Percentiles rank a stretch among this genome's conserved stretches.
Conservation (phyloP, 2,888 invertebrate genomes). For the Drosophila planitibia region DNA sequence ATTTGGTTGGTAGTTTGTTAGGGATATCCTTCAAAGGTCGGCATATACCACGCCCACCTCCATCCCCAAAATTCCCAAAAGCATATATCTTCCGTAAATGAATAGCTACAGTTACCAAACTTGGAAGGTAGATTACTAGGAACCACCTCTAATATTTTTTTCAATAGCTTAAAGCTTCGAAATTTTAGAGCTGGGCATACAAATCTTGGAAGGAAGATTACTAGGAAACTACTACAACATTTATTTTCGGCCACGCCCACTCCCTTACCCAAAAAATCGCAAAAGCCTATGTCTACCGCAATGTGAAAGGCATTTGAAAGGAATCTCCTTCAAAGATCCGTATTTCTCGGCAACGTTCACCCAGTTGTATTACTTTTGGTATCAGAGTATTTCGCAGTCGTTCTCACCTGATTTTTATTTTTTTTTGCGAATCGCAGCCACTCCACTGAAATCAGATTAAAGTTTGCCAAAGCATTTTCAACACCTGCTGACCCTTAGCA, state of each 20-base stretch:
- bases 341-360: background rate
- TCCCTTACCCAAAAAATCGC: background rate
- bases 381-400: background rate
- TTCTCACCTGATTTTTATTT: background rate
- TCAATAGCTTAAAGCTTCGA: background rate
- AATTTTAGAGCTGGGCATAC: background rate
- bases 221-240: background rate
- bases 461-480: conserved; percentile 49
- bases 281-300: background rate
- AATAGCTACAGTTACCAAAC: background rate
- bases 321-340: background rate
- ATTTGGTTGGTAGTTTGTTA: background rate
- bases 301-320: background rate
- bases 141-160: background rate
- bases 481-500: conserved; percentile 37
- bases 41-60: background rate
- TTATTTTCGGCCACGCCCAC: background rate
- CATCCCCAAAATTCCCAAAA: background rate
- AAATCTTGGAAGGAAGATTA: background rate
- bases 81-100: background rate
- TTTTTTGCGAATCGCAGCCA: conserved; percentile 23
- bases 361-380: background rate
- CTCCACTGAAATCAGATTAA: conserved; percentile 67
- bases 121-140: background rate
- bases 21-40: background rate